Evolutionary conservation across 2,113 vertebrate species (phyloP), one percentile per base, ranked within the genome.

Genomic region (Theristicus caerulescens): DNA sequence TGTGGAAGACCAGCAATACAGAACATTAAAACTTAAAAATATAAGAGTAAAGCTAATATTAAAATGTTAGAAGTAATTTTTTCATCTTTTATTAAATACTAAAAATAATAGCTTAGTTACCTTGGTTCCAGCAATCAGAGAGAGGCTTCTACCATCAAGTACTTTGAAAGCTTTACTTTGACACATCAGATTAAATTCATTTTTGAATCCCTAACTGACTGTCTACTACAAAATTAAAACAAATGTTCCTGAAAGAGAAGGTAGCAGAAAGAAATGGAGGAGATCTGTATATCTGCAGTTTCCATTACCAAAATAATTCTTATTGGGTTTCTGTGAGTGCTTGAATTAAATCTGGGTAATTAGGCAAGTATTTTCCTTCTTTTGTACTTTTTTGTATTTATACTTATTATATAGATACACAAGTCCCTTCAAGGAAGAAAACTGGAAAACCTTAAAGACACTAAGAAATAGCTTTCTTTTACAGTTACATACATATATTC

Each of bases 311-410:
- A 91, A 44, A 70, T 86, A 90, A 70, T 81, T 64, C 32, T 90
- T 86, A 51, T 27, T 66, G 16, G 10, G 7, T 71, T 92, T 76
- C 90, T 89, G 55, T 94, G 96, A 89, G 29, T 78, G 36, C 64
- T 95, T 96, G 74, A 96, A 96, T 95, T 95, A 96, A 96, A 94
- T 88, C 57, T 82, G 49, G 82, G 13, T 79, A 58, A 94, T 81
- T 93, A 90, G 72, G 34, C 72, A 70, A 44, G 14, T 51, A 55
- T 93, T 82, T 92, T 58, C 24, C 12, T 84, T 86, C 4, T 40
- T 84, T 93, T 59, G 12, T 46, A 58, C 10, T 82, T 79, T 55
- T 61, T 58, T 32, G 7, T 42, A 34, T 82, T 96, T 95, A 83
- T 20, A 16, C 9, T 87, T 71, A 44, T 66, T 76, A 4, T n/a